A percentile compares a stretch with the other conserved stretches of the same genome.
Conservation (phyloP, 2,113 vertebrate genomes). For the Tragelaphus scriptus region DNA sequence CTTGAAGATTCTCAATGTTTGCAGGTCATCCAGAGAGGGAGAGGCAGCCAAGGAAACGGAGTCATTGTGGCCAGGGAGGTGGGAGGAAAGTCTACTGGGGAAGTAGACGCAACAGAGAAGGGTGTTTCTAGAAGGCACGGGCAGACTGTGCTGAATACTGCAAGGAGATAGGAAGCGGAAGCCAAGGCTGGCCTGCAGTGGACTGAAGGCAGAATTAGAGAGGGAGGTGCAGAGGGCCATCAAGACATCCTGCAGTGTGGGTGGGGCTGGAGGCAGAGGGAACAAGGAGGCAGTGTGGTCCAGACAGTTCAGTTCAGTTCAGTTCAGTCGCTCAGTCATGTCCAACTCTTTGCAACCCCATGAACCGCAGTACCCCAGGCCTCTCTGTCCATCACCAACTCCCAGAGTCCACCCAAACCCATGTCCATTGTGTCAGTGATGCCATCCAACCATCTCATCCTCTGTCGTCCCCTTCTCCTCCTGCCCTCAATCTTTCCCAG, state of each 20-base stretch:
- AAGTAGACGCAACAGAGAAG: background rate
- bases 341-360: too few species aligned
- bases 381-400: too few species aligned
- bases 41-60: background rate
- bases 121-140: background rate
- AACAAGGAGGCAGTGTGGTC: background rate
- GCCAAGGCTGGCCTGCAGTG: background rate
- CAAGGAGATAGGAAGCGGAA: background rate
- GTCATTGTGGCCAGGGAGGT: background rate
- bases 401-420: too few species aligned
- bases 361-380: too few species aligned
- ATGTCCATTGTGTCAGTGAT: too few species aligned
- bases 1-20: background rate
- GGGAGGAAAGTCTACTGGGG: background rate
- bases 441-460: too few species aligned
- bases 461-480: too few species aligned
- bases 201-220: background rate
- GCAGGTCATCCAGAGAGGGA: background rate
- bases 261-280: background rate
- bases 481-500: too few species aligned
- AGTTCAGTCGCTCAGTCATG: too few species aligned
- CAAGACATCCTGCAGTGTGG: background rate
- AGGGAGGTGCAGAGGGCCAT: background rate
- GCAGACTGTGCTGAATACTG: background rate
- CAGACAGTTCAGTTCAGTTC: too few species aligned